Conservation (phyloP, 30 jellyfish, hydroid and myxozoan genomes). For the Cassiopea andromeda region DNA sequence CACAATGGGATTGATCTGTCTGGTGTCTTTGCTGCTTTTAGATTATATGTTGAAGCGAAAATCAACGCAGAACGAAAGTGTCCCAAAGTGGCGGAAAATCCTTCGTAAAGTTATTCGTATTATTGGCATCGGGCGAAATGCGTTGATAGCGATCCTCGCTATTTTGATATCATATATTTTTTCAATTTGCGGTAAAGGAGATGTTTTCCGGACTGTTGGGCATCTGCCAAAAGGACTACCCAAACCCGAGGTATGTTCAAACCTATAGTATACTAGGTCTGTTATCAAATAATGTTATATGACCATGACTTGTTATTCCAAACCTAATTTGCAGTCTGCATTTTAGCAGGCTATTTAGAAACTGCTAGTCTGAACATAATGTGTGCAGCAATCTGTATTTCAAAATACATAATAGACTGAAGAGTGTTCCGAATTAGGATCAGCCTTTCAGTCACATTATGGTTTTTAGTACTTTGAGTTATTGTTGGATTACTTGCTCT, state of each 20-base stretch:
- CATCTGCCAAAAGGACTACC: constrained; percentile 88
- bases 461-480: too few relatives aligned
- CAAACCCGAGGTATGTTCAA: constrained; percentile 41
- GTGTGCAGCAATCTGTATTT: not conserved
- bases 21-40: constrained; percentile 42
- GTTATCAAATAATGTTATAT: too few relatives aligned
- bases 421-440: too few relatives aligned
- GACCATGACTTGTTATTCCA: too few relatives aligned
- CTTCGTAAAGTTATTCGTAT: constrained; percentile 40
- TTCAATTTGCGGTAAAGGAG: constrained; percentile 10
- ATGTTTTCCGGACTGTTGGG: constrained; percentile 70
- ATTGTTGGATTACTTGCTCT: too few relatives aligned
- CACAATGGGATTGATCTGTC: constrained; percentile 68
- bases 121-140: constrained; percentile 72
- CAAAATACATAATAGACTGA: too few relatives aligned
- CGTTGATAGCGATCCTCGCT: constrained; percentile 65
- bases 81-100: constrained; percentile 15
- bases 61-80: not conserved
- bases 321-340: not conserved
- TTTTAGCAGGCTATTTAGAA: not conserved
- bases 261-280: too few relatives aligned
- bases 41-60: constrained; percentile 24
- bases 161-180: constrained; percentile 65
- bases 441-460: too few relatives aligned
- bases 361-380: too few relatives aligned